Base-by-base conservation (phyloP, 2,797 vertebrate species). In the Kryptopterus vitreolus region DNA sequence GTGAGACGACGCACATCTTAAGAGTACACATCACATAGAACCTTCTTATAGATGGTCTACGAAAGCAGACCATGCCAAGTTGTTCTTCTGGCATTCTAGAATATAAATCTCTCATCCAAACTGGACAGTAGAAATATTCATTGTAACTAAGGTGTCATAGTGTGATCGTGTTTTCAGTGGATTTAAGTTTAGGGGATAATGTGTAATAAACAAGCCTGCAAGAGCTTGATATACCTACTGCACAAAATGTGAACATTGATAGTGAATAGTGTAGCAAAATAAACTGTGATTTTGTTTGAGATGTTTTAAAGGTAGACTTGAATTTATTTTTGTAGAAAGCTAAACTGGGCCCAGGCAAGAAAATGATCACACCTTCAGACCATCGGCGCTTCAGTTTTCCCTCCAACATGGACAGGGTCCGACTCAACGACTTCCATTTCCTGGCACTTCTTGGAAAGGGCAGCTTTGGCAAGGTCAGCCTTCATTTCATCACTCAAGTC, bases 381-480 rank as follows among this genome's bases (percentile, higher is more conserved):
- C 96, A 98, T 83, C 92, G 95, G 85, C 93, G 89, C 73, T 95
- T 95, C 84, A 96, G 91, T 81, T 84, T 95, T 63, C 95, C 96
- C 0, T 97, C 95, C 48, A 97, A 95, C 90, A 91, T 96, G 83
- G 98, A 98, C 91, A 91, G 94, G 48, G 94, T 99, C 86, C 95
- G 95, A 52, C 95, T 99, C 80, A 95, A 90, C 0, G 97, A 99
- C 90, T 99, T 99, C 92, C 95, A 96, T 90, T 99, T 99, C 88
- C 94, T 99, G 88, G 97, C 96, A 86, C 95, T 99, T 79, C 94
- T 99, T 78, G 98, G 98, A 50, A 99, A 99, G 83, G 98, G 98
- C 57, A 99, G 98, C 88, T 99, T 99, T 0, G 98, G 98, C 62
- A 99, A 99, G 95, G 98, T 99, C 89, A 86, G 94, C 29, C 18